phyloP scores from a whole-genome alignment of 2,113 vertebrate species.

The Cynoglossus semilaevis region DNA sequence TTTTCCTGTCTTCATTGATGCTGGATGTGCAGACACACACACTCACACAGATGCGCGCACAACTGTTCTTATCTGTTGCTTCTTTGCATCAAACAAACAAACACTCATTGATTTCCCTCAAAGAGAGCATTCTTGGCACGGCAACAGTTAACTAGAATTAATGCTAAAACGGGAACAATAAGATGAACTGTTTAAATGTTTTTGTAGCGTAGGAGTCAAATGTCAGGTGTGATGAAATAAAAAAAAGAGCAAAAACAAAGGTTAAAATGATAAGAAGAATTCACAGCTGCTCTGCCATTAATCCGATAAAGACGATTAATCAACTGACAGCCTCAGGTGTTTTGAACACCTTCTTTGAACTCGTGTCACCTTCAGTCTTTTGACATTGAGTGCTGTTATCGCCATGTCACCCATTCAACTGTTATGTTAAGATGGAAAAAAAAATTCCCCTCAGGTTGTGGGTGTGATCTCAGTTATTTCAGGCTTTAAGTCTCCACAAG shows the following conservation, averaged over 20 bases:
- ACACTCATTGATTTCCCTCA: background rate
- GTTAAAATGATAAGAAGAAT: too few species aligned
- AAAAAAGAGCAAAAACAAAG: too few species aligned
- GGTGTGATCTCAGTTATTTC: too few species aligned
- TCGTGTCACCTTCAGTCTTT: constrained; percentile 3
- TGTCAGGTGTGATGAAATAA: too few species aligned
- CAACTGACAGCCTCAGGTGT: too few species aligned
- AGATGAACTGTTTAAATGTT: too few species aligned
- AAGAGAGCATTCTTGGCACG: background rate
- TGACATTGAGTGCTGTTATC: constrained; percentile 12
- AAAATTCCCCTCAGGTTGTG: constrained; percentile 1
- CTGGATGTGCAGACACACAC: constrained; percentile 13
- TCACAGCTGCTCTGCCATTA: too few species aligned
- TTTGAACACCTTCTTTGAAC: background rate
- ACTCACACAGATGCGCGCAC: too few species aligned
- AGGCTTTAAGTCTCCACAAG: constrained; percentile 21
- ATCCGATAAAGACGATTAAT: too few species aligned
- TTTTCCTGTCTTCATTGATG: constrained; percentile 15
- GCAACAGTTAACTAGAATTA: too few species aligned
- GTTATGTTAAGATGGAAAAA: constrained; percentile 33
- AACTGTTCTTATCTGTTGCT: background rate
- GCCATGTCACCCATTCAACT: constrained; percentile 15
- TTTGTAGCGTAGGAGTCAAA: too few species aligned
- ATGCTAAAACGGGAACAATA: too few species aligned
- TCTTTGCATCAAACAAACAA: background rate